Evolutionary conservation across 1,140 invertebrate species (phyloP).

Genomic region (Dreissena polymorpha): DNA sequence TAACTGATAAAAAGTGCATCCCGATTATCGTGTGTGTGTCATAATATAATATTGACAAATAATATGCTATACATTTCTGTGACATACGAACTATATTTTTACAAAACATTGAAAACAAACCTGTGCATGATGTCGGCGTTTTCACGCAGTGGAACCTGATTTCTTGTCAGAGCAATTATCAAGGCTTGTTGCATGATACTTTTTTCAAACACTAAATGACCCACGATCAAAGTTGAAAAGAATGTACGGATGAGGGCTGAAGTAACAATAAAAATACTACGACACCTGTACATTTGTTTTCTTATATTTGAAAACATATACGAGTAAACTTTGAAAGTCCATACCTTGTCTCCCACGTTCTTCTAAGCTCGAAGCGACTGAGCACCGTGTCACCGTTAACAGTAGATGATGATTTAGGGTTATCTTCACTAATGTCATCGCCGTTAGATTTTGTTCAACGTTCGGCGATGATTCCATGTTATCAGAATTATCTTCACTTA

Average conservation of each 20-base stretch:
- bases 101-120: slow-evolving; percentile 40
- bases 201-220: slow-evolving; percentile 63
- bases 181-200: slow-evolving; percentile 64
- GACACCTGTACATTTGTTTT: neutral
- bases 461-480: slow-evolving; percentile 42
- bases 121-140: slow-evolving; percentile 73
- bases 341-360: slow-evolving; percentile 73
- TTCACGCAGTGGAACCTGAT: slow-evolving; percentile 70
- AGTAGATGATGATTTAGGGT: slow-evolving; percentile 15
- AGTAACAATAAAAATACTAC: slow-evolving; percentile 31
- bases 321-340: too few species aligned
- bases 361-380: slow-evolving; percentile 56
- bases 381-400: slow-evolving; percentile 54
- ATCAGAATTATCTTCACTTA: slow-evolving; percentile 68
- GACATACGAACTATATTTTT: too few species aligned
- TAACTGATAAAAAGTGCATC: too few species aligned
- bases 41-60: too few species aligned
- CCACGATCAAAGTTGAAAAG: slow-evolving; percentile 75
- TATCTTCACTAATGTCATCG: neutral
- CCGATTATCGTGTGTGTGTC: too few species aligned
- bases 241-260: slow-evolving; percentile 75
- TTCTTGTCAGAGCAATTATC: slow-evolving; percentile 61
- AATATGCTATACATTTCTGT: too few species aligned
- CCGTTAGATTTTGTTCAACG: neutral
- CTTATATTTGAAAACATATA: neutral